Evolutionary conservation across 2,888 invertebrate genomes (phyloP), one percentile per base, ranked within the genome.

Genomic region (Amiota mariae): DNA sequence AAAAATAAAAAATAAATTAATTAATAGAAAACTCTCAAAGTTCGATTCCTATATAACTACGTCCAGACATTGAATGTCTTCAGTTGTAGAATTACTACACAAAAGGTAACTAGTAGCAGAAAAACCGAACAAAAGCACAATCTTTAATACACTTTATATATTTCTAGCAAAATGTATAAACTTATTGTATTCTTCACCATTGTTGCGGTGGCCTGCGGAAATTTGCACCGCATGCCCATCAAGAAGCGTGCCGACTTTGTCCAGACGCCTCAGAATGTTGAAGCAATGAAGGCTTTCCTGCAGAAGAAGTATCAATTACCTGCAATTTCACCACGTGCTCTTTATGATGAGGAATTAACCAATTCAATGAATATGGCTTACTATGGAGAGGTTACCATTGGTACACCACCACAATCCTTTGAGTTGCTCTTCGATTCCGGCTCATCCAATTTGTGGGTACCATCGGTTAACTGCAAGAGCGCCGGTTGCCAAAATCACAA

Each of bases 281-380:
- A 74, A 6, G 76, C 74, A 6, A 71, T 74, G 56, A 77, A 71
- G 75, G 57, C 75, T 4, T 67, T 70, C 13, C 64, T 85, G 57
- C 79, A 77, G 12, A 75, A 75, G 9, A 84, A 84, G 57, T 81
- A 84, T 24, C 78, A 78, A 46, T 48, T 79, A 8, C 72, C 13
- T 18, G 20, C 71, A 73, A 70, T 15, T 57, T 59, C 70, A 75
- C 61, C 75, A 67, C 59, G 51, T 77, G 79, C 1, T 81, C 76
- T 48, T 73, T n/a, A 9, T 11, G 18, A 13, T 1, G 72, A 72
- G 57, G 46, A 66, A 15, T 91, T 98, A 59, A 94, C 95, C 57
- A 98, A 98, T 90, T 97, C 97, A 87, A 91, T 97, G 79, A 97
- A 98, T 91, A 95, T 97, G 77, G 97, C 98, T 89, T 99, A 98